A percentile compares a stretch with the other conserved stretches of the same genome.
These are phyloP conservation scores for Polyommatus iphigenia DNA, from an alignment of 2,888 invertebrate genomes.

Conservation along the genomic window DNA sequence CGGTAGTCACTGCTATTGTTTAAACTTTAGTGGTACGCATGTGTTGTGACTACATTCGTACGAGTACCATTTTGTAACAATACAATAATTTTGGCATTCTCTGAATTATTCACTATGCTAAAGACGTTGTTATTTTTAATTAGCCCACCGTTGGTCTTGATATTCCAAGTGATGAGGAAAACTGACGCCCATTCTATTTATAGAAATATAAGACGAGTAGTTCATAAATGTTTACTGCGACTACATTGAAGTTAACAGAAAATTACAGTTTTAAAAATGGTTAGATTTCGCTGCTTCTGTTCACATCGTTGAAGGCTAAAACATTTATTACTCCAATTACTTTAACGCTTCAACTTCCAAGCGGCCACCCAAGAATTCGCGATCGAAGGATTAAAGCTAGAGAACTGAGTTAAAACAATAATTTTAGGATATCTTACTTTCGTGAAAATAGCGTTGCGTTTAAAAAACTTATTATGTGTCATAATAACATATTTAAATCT, in stretches of 20 bases:
- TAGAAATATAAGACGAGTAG: not conserved
- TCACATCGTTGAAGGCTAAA: not conserved
- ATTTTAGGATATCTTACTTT: not conserved
- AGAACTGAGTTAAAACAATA: not conserved
- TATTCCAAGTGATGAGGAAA: not conserved
- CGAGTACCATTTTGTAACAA: not conserved
- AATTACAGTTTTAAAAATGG: not conserved
- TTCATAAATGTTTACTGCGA: not conserved
- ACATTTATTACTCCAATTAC: not conserved
- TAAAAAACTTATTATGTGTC: not conserved
- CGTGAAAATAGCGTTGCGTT: not conserved
- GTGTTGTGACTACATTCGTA: not conserved
- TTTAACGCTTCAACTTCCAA: too few relatives aligned
- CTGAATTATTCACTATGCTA: not conserved
- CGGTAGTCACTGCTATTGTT: not conserved
- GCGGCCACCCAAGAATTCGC: too few relatives aligned
- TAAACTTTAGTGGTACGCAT: not conserved
- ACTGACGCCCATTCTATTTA: not conserved
- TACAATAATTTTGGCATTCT: not conserved
- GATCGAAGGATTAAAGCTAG: not conserved
- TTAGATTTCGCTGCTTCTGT: not conserved
- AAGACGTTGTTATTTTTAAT: not conserved
- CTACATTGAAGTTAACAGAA: not conserved
- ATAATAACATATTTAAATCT: not conserved
- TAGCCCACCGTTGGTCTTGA: not conserved